Evolutionary conservation across 2,113 vertebrate genomes (phyloP).

Genomic region (Plectropomus leopardus): DNA sequence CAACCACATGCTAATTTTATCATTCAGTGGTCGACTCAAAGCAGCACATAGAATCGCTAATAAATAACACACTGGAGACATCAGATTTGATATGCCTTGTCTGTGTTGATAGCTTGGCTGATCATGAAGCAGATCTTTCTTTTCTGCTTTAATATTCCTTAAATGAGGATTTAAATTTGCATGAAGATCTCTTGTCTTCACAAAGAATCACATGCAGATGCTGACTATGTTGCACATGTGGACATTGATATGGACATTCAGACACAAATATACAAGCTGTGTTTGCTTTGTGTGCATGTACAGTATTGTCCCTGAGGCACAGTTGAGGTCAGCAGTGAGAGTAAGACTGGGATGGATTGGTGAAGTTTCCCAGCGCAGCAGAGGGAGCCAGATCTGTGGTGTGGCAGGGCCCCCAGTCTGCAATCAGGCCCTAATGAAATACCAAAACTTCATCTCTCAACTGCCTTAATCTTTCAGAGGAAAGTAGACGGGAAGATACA

Average conservation of each 20-base stretch:
- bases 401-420: constrained; percentile 31
- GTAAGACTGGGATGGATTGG: constrained; percentile 10
- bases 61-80: constrained; percentile 35
- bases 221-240: constrained; percentile 4
- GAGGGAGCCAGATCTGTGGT: constrained; percentile 69
- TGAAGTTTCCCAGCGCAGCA: constrained; percentile 38
- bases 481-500: constrained; percentile 12
- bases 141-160: constrained; percentile 28
- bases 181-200: constrained; percentile 17
- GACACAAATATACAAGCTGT: constrained; percentile 13
- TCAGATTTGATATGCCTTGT: constrained; percentile 30
- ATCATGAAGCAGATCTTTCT: constrained; percentile 39
- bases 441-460: constrained; percentile 39
- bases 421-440: constrained; percentile 43
- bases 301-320: background rate
- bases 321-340: constrained; percentile 51
- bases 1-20: constrained; percentile 51
- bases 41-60: constrained; percentile 16
- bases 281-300: constrained; percentile 30
- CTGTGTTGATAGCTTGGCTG: constrained; percentile 17
- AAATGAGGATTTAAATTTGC: constrained; percentile 28
- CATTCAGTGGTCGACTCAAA: constrained; percentile 22
- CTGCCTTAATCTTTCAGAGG: constrained; percentile 27
- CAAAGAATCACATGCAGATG: constrained; percentile 44
- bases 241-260: constrained; percentile 28